phyloP scores from a whole-genome alignment of 2,888 invertebrate genomes.

The Nineta flava region DNA sequence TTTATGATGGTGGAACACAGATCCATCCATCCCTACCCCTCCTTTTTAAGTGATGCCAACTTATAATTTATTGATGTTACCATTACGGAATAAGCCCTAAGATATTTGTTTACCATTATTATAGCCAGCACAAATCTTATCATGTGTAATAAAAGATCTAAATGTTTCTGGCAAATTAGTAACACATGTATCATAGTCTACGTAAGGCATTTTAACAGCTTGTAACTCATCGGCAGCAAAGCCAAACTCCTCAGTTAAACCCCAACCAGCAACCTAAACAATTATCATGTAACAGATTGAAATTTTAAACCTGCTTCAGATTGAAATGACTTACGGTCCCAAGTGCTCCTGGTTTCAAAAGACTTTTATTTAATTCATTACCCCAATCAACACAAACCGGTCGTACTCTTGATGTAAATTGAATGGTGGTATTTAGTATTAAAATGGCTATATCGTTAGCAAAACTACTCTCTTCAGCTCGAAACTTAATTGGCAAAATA shows the following conservation, averaged over 20 bases:
- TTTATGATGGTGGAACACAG: too few species aligned
- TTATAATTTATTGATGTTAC: too few species aligned
- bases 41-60: too few species aligned
- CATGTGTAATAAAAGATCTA: slow-evolving; percentile 14
- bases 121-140: slow-evolving; percentile 23
- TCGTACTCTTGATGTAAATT: slow-evolving; percentile 19
- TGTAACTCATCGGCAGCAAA: slow-evolving; percentile 10
- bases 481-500: slow-evolving; percentile 14
- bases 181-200: slow-evolving; percentile 13
- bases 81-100: too few species aligned
- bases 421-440: slow-evolving; percentile 17
- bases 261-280: slow-evolving; percentile 16
- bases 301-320: background rate
- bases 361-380: slow-evolving; percentile 7
- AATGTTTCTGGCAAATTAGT: slow-evolving; percentile 9
- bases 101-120: slow-evolving; percentile 7
- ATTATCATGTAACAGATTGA: background rate
- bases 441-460: slow-evolving; percentile 23
- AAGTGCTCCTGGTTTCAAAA: background rate
- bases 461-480: slow-evolving; percentile 13
- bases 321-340: background rate
- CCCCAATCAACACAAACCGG: slow-evolving; percentile 23
- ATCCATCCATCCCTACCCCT: too few species aligned
- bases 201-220: slow-evolving; percentile 12
- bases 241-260: slow-evolving; percentile 9